Conservation (phyloP, 2,113 vertebrate genomes). For the Periophthalmodon schlosseri region DNA sequence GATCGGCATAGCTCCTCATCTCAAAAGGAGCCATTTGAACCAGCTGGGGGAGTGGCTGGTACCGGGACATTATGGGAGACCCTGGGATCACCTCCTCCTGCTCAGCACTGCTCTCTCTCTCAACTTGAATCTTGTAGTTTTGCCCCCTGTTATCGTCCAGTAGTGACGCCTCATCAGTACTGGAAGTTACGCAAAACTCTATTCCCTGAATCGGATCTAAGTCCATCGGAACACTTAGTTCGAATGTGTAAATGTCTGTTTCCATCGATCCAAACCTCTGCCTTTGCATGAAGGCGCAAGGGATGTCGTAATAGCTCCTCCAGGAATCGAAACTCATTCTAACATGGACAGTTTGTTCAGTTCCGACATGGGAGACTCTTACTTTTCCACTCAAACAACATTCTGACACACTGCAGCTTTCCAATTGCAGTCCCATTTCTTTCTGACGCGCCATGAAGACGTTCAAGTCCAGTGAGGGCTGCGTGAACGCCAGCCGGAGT, state of each 20-base stretch:
- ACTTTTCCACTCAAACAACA: constrained; percentile 70
- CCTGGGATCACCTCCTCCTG: neutral
- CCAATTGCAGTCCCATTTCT: constrained; percentile 61
- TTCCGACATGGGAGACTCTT: constrained; percentile 50
- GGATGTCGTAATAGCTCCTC: constrained; percentile 71
- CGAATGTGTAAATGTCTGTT: constrained; percentile 71
- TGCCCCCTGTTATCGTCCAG: constrained; percentile 72
- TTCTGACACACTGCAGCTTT: constrained; percentile 73
- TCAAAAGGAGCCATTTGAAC: neutral
- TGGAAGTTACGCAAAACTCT: constrained; percentile 73
- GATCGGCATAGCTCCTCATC: constrained; percentile 16
- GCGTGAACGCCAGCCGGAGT: constrained; percentile 67
- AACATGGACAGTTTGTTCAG: constrained; percentile 63
- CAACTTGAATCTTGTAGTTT: constrained; percentile 66
- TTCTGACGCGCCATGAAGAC: constrained; percentile 52
- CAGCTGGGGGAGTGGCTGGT: neutral
- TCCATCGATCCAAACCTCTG: neutral
- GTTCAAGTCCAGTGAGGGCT: constrained; percentile 46
- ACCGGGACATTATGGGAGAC: constrained; percentile 5
- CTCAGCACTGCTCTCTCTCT: constrained; percentile 12
- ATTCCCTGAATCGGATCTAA: constrained; percentile 34
- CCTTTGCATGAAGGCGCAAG: constrained; percentile 65
- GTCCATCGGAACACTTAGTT: constrained; percentile 58
- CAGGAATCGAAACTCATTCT: constrained; percentile 78
- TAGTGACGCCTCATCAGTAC: constrained; percentile 33